Conservation (phyloP, 2,113 vertebrate species). For the Corythoichthys intestinalis region DNA sequence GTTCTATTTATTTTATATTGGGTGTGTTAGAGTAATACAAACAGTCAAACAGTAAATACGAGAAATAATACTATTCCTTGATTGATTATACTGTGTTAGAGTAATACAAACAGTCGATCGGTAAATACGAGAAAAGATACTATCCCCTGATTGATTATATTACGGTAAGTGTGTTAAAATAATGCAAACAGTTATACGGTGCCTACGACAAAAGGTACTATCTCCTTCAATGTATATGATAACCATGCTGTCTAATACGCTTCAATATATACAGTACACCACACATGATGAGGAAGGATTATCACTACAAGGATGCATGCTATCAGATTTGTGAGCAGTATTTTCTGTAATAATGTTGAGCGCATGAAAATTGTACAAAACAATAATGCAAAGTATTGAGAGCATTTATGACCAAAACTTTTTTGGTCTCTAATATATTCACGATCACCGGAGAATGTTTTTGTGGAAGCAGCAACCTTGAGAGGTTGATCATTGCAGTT, state of each 20-base stretch:
- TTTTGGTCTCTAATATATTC: neutral
- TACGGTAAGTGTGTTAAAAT: no score
- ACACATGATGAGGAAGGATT: neutral
- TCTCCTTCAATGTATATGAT: neutral
- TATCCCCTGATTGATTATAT: no score
- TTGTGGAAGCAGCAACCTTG: neutral
- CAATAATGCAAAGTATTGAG: neutral
- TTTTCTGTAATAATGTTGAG: neutral
- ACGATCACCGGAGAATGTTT: neutral
- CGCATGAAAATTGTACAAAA: neutral
- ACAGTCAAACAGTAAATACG: no score
- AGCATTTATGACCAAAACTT: constrained; percentile 29
- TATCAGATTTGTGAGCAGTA: neutral
- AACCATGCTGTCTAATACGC: neutral
- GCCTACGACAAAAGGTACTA: no score
- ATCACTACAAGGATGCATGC: neutral
- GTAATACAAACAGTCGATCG: no score
- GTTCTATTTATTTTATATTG: no score
- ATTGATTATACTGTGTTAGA: no score
- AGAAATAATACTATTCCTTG: no score
- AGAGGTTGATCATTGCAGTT: constrained; percentile 9
- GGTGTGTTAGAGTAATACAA: no score
- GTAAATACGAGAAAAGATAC: no score
- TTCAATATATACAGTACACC: neutral
- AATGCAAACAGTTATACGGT: no score